phyloP scores from a whole-genome alignment of 2,888 invertebrate species.

The Drosophila leonis region DNA sequence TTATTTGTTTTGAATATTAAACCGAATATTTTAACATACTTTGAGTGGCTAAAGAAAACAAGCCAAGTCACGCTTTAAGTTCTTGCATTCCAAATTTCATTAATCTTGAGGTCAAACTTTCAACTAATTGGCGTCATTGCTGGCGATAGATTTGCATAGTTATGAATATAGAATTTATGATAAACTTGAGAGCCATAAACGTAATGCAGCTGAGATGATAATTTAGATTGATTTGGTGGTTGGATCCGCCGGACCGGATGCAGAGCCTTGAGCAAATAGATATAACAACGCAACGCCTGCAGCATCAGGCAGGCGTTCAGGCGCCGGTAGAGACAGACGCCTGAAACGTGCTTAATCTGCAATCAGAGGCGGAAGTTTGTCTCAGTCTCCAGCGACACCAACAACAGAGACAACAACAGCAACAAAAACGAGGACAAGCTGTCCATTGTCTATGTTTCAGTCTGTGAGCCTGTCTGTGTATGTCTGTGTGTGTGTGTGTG shows the following conservation, averaged over 20 bases:
- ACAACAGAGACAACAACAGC: conserved; percentile 14
- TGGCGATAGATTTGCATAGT: background rate
- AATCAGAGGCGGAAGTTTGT: conserved; percentile 79
- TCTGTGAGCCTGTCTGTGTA: conserved; percentile 10
- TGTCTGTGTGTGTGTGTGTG: conserved; percentile 24
- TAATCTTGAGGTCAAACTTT: background rate
- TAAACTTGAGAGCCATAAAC: conserved; percentile 7
- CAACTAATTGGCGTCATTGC: background rate
- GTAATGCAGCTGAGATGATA: conserved; percentile 28
- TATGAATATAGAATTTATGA: conserved; percentile 1
- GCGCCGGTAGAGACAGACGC: conserved; percentile 41
- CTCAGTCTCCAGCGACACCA: conserved; percentile 41
- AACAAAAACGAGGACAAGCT: conserved; percentile 23
- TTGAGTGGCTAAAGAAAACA: too few species aligned
- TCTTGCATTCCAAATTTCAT: background rate
- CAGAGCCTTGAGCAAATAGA: conserved; percentile 69
- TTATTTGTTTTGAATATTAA: conserved; percentile 7
- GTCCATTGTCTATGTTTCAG: conserved; percentile 44
- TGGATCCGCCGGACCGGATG: conserved; percentile 45
- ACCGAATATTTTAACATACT: background rate
- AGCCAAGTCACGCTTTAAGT: background rate
- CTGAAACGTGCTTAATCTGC: conserved; percentile 80
- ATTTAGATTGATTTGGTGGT: conserved; percentile 32
- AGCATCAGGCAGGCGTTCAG: conserved; percentile 57
- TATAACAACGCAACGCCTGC: conserved; percentile 57